Evolutionary conservation across 1,140 invertebrate species (phyloP), one percentile per base, ranked within the genome.

Genomic region (Nasonia vitripennis): DNA sequence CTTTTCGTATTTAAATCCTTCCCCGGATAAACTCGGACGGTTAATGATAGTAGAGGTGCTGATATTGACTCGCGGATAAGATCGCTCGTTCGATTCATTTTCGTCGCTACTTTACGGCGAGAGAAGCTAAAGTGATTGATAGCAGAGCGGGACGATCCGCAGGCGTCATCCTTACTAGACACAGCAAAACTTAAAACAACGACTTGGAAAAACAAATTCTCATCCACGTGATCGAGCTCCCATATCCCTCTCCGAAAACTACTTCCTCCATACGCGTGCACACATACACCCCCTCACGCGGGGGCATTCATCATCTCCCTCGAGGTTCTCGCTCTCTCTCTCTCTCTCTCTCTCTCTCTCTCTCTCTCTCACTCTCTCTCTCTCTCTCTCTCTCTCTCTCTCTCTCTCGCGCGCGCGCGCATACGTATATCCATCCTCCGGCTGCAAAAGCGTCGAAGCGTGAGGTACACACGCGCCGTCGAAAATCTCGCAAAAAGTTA

Each of bases 401-500:
- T 20, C n/a, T 5, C 14, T n/a, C 70, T 27, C 17, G 2, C 74
- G 20, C 23, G 12, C 31, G 34, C 34, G 70, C 34, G 11, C 55
- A 41, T 70, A 80, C 14, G 14, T 51, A 51, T 51, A 51, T 71
- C 55, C 20, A 23, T 17, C 41, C n/a, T 11, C 37, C n/a, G 31
- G 27, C 48, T 37, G 78, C 74, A 67, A 81, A 51, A 81, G 84
- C 84, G 85, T 82, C 80, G 85, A 78, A 86, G 80, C 80, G 85
- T 82, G 74, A 34, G 74, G 74, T 45, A 45, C 41, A 51, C 51
- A 78, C 55, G 73, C 17, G 79, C 78, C 62, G 68, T n/a, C 41
- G 67, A 75, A 86, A 70, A 48, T 75, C 68, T 37, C 31, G 90
- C 89, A 88, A 90, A 90, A 92, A 91, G 89, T 91, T 91, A 92